phyloP scores from a whole-genome alignment of 2,797 vertebrate species.

The Phrynocephalus vlangalii region DNA sequence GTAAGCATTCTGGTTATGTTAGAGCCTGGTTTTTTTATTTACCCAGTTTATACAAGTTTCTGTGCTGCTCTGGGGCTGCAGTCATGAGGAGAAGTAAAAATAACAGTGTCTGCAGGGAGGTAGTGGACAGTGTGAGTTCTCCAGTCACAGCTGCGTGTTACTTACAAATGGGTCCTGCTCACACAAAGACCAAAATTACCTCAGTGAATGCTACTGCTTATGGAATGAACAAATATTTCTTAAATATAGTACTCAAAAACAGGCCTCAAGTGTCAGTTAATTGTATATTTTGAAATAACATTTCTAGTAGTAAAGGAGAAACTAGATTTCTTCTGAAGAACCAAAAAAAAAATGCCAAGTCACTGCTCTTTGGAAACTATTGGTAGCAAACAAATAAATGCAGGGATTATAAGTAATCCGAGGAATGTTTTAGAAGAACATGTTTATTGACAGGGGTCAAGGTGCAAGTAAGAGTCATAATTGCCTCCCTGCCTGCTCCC shows the following conservation, averaged over 20 bases:
- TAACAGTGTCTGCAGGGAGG: neutral
- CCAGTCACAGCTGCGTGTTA: neutral
- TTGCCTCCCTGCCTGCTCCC: conserved; percentile 26
- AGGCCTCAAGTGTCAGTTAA: neutral
- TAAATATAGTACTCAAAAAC: neutral
- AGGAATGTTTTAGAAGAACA: conserved; percentile 41
- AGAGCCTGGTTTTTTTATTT: neutral
- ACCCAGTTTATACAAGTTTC: neutral
- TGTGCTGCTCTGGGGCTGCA: neutral
- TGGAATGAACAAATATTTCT: too few species aligned
- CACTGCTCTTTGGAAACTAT: conserved; percentile 66
- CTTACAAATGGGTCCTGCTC: neutral
- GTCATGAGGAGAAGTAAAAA: neutral
- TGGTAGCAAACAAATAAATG: neutral
- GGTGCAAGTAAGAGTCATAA: conserved; percentile 43
- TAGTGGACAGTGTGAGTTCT: neutral
- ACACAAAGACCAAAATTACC: neutral
- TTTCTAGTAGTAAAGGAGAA: conserved; percentile 14
- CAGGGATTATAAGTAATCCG: conserved; percentile 30
- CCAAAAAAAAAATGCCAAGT: conserved; percentile 66
- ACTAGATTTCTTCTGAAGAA: neutral
- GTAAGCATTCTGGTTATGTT: neutral
- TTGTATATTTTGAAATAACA: neutral
- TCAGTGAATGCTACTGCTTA: too few species aligned
- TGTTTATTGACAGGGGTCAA: conserved; percentile 48